phyloP scores from a whole-genome alignment of 2,113 vertebrate genomes.

The Megaceryle torquata region DNA sequence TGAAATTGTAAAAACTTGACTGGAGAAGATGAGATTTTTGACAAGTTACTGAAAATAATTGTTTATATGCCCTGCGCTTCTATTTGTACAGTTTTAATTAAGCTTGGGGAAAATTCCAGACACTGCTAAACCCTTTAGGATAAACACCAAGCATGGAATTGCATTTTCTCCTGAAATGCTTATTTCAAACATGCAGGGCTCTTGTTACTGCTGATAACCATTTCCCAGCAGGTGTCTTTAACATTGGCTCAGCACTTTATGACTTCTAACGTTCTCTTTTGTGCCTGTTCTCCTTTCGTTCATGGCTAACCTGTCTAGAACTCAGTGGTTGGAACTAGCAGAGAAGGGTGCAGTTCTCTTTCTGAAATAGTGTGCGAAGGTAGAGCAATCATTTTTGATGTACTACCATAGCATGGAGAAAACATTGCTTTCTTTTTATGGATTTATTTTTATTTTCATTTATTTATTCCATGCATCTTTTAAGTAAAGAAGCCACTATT shows the following conservation, averaged over 20 bases:
- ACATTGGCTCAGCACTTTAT: background rate
- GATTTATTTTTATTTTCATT: background rate
- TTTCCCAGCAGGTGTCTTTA: background rate
- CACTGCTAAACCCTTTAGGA: background rate
- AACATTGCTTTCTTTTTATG: background rate
- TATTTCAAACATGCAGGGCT: background rate
- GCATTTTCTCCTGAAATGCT: background rate
- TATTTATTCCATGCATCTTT: background rate
- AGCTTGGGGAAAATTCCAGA: background rate
- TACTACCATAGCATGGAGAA: constrained; percentile 63
- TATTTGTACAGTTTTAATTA: background rate
- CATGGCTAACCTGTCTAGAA: constrained; percentile 75
- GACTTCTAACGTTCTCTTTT: constrained; percentile 60
- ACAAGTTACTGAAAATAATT: background rate
- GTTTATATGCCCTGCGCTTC: background rate
- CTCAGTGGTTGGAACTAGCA: constrained; percentile 78
- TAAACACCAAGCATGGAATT: background rate
- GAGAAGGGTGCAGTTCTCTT: constrained; percentile 75
- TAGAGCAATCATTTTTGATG: constrained; percentile 63
- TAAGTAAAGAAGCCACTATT: constrained; percentile 66
- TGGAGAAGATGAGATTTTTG: background rate
- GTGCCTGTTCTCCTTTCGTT: constrained; percentile 66
- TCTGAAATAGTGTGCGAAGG: constrained; percentile 79
- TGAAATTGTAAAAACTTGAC: background rate
- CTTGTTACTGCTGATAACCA: background rate